Evolutionary conservation across 2,888 invertebrate species (phyloP), one percentile per base, ranked within the genome.

Genomic region (Apoderus coryli): DNA sequence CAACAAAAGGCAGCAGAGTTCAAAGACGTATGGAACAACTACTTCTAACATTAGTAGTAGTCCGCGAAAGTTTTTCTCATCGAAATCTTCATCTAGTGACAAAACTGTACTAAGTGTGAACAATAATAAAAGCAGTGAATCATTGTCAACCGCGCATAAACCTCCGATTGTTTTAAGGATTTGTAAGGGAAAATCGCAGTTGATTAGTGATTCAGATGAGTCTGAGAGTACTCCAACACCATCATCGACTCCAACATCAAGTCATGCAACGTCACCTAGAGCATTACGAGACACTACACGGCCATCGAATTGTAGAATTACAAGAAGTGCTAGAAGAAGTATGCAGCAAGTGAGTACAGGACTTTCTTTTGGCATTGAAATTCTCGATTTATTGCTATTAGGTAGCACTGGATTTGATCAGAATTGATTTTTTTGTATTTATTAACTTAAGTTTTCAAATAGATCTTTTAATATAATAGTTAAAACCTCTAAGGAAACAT

Each of bases 81-180:
- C 56, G 14, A 57, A 56, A 44, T 45, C 43, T 31, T 40, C 5
- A 10, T 15, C 41, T n/a, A 34, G 46, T 10, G 52, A 52, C 41
- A 52, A 56, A 45, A 50, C 50, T 43, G 51, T 52, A 9, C 40
- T 54, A 39, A 49, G 46, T 44, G 45, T 50, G 37, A 53, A 53
- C 44, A 53, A 47, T 42, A 43, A 41, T 25, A 48, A 45, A 39
- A 37, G 35, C 28, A 45, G 41, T 32, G 52, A 53, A 36, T n/a
- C n/a, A n/a, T n/a, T n/a, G n/a, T n/a, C n/a, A n/a, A n/a, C n/a
- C n/a, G 42, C 46, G 16, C 38, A 48, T 27, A 57, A 57, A 41
- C 82, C 85, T 25, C 86, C 86, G 13, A 88, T 88, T 49, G 85
- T 86, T 31, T 61, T 88, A 40, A 69, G 86, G 60, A 88, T 88